phyloP scores from a whole-genome alignment of 1,140 invertebrate species.

The Aphis craccivora region DNA sequence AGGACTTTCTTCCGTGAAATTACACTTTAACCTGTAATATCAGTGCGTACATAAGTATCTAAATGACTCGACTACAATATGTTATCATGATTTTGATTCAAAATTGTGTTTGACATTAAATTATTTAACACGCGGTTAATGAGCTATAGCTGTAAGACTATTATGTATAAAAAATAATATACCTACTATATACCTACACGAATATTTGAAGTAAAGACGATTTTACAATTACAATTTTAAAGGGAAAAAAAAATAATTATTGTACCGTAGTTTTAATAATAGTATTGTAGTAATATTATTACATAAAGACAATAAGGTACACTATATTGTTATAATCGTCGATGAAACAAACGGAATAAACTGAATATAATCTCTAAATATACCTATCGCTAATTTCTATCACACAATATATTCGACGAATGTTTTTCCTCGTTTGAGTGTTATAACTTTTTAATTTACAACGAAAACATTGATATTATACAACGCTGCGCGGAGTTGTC shows the following conservation, averaged over 20 bases:
- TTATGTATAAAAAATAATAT: background rate
- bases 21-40: background rate
- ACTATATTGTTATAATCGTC: background rate
- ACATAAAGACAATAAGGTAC: background rate
- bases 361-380: background rate
- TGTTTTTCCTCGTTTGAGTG: conserved; percentile 24
- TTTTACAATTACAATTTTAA: background rate
- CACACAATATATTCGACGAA: background rate
- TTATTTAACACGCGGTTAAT: background rate
- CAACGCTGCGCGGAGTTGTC: background rate
- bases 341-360: background rate
- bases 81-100: background rate
- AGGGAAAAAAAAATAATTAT: background rate
- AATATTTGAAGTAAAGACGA: background rate
- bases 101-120: background rate
- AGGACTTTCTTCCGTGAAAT: background rate
- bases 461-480: conserved; percentile 11
- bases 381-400: background rate
- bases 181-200: background rate
- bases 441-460: background rate
- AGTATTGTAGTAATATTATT: background rate
- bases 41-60: background rate
- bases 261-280: background rate
- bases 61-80: background rate
- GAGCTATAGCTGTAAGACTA: background rate